These are phyloP conservation scores for Tetropium fuscum DNA, from an alignment of 2,888 invertebrate genomes.

Conservation along the genomic window DNA sequence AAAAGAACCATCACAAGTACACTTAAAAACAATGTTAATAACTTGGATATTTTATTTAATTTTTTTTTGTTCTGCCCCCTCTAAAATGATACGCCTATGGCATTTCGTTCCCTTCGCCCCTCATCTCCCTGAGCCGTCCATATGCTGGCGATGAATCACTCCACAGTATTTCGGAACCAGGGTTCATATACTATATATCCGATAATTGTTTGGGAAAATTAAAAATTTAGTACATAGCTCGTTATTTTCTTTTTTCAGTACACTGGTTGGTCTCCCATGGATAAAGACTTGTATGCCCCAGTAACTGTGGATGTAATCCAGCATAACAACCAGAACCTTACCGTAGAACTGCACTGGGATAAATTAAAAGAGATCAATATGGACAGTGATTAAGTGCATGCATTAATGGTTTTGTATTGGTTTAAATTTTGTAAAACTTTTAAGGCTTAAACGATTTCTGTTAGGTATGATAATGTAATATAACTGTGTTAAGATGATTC, in stretches of 20 bases:
- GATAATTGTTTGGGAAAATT: too few relatives aligned
- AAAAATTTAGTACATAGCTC: neutral
- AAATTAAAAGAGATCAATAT: constrained; percentile 59
- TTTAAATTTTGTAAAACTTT: constrained; percentile 17
- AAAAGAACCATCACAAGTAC: too few relatives aligned
- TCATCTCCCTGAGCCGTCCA: too few relatives aligned
- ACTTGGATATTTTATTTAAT: too few relatives aligned
- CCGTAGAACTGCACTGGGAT: constrained; percentile 61
- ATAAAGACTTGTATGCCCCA: constrained; percentile 62
- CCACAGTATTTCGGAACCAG: too few relatives aligned
- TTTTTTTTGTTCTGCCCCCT: too few relatives aligned
- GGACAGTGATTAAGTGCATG: constrained; percentile 58
- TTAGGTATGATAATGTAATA: constrained; percentile 17
- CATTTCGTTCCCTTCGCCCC: too few relatives aligned
- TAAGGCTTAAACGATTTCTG: constrained; percentile 15
- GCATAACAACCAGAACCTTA: constrained; percentile 58
- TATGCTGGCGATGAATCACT: too few relatives aligned
- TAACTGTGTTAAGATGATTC: constrained; percentile 10
- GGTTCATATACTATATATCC: too few relatives aligned
- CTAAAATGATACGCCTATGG: too few relatives aligned
- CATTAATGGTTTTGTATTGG: constrained; percentile 18
- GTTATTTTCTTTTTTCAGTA: constrained; percentile 53
- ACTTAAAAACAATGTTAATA: too few relatives aligned
- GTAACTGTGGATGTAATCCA: constrained; percentile 59
- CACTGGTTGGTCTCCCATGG: constrained; percentile 64